These are phyloP conservation scores for Prosapia bicincta DNA, from an alignment of 2,888 invertebrate species.

Conservation along the genomic window DNA sequence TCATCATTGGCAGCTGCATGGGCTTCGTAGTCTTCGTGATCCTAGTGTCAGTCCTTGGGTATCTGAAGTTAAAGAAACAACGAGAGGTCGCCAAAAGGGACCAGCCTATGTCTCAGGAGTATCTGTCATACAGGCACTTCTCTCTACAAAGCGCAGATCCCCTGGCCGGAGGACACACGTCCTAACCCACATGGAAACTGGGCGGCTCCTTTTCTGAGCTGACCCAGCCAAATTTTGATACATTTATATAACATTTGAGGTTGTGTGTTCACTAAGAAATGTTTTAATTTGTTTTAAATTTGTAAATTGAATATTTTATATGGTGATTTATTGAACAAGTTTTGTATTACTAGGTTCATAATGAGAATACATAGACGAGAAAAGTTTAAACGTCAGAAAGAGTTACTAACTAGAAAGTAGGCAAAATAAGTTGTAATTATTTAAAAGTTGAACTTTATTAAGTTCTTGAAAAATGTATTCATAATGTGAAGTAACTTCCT, in stretches of 20 bases:
- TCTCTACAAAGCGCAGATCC: slow-evolving; percentile 64
- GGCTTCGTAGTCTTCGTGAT: slow-evolving; percentile 82
- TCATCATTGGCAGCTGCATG: slow-evolving; percentile 83
- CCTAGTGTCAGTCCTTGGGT: slow-evolving; percentile 77
- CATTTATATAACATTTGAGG: neutral
- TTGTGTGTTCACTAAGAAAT: neutral
- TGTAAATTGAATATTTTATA: no score
- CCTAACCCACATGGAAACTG: neutral
- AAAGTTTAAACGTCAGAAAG: no score
- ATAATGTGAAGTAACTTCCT: no score
- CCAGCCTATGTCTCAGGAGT: slow-evolving; percentile 70
- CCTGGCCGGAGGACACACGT: slow-evolving; percentile 1
- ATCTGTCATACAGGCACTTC: slow-evolving; percentile 73
- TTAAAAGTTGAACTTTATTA: no score
- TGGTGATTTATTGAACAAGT: no score
- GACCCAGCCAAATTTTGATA: neutral
- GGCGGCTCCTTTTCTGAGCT: neutral
- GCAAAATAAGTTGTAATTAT: no score
- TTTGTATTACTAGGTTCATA: no score
- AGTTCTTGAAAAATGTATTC: no score
- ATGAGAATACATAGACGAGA: no score
- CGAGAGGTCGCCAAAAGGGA: slow-evolving; percentile 63
- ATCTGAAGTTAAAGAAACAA: slow-evolving; percentile 62
- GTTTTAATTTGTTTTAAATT: no score
- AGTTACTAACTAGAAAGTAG: no score